Evolutionary conservation across 2,797 vertebrate genomes (phyloP).

Genomic region (Rhynchonycteris naso): DNA sequence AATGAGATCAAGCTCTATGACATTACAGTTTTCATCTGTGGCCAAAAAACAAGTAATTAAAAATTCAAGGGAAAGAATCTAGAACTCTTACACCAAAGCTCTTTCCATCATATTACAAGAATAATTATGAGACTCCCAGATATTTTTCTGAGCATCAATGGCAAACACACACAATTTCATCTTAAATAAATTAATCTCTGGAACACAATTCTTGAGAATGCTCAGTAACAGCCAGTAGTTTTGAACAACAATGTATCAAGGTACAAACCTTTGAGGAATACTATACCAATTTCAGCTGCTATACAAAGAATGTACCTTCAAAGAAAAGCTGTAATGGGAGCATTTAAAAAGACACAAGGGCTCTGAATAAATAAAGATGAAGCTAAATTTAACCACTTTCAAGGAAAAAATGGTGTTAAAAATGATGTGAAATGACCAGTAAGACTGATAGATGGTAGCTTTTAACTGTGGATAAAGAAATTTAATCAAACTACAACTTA

Average conservation of each 20-base stretch:
- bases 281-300: not conserved
- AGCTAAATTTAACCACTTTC: constrained; percentile 53
- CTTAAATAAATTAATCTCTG: constrained; percentile 24
- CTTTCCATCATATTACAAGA: not conserved
- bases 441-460: not conserved
- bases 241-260: constrained; percentile 3
- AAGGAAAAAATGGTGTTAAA: constrained; percentile 26
- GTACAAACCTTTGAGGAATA: not conserved
- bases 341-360: constrained; percentile 3
- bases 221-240: constrained; percentile 26
- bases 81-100: not conserved
- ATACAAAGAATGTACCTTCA: not conserved
- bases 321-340: constrained; percentile 39
- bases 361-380: constrained; percentile 27
- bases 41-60: not conserved
- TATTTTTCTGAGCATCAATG: constrained; percentile 36
- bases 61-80: not conserved
- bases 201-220: not conserved
- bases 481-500: not conserved
- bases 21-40: not conserved
- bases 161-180: constrained; percentile 6
- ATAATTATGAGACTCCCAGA: not conserved
- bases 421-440: constrained; percentile 19
- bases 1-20: not conserved
- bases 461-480: not conserved